Base-by-base conservation (phyloP, 1,140 invertebrate species). In the Drosophila carrolli region DNA sequence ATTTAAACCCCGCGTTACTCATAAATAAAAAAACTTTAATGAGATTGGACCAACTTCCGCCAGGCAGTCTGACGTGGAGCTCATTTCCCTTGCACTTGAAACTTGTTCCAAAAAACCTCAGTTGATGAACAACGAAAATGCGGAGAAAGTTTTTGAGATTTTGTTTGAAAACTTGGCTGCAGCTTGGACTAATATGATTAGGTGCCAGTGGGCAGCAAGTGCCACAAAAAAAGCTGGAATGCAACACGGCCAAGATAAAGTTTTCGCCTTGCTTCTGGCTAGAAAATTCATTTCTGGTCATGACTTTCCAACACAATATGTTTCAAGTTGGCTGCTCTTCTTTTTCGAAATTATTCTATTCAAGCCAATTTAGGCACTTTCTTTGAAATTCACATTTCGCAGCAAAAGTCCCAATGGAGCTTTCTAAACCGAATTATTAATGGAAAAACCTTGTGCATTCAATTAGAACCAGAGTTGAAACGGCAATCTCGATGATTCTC, bases 161-260 rank as follows among this genome's bases (percentile, higher is more conserved):
- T 68, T 57, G 19, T 68, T 56, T 1, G 10, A 55, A 75, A 78
- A 77, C 51, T 86, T 66, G 50, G 35, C 16, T 60, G 55, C 65
- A 67, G 35, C 60, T 54, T 65, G 38, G 65, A 11, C 43, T 82
- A 86, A 89, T 84, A 89, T 80, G 65, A 89, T 88, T 75, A 90
- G 73, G 54, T 59, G 59, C 44, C 65, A 55, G 46, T 6, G 38
- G 77, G 65, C 41, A 54, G 57, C 44, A 48, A 61, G 46, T 40
- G 35, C 29, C 48, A 48, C 53, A 72, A 66, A 81, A 65, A 80
- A 40, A 72, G 50, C 14, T 10, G 47, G 80, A 74, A 51, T 88
- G 70, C 70, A 88, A 71, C 60, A 60, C 27, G 13, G 14, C 35
- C 43, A 37, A 23, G 2, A 8, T 23, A 41, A 37, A 77, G 61